Conservation (phyloP, 2,797 vertebrate genomes). For the Melanotaenia pygmaea region DNA sequence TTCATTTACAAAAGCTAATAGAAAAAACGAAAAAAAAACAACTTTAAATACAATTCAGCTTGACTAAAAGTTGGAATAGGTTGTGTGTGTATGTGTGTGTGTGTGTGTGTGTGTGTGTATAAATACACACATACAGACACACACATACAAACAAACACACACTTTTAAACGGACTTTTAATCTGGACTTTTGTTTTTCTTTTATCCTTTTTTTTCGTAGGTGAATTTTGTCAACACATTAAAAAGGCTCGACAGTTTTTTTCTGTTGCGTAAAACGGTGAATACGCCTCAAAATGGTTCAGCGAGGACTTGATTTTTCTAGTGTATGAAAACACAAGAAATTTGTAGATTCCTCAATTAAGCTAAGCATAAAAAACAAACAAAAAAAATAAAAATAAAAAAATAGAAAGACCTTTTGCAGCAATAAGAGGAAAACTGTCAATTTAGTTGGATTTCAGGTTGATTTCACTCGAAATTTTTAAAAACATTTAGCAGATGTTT, state of each 20-base stretch:
- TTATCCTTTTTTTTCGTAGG: slow-evolving; percentile 11
- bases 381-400: neutral
- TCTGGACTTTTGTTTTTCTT: neutral
- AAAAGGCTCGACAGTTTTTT: neutral
- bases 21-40: neutral
- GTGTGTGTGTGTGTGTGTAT: slow-evolving; percentile 9
- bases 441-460: slow-evolving; percentile 9
- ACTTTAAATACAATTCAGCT: slow-evolving; percentile 41
- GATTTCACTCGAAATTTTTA: slow-evolving; percentile 20
- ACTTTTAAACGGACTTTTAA: slow-evolving; percentile 32
- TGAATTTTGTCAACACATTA: slow-evolving; percentile 18
- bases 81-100: slow-evolving; percentile 6
- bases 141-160: neutral
- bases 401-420: slow-evolving; percentile 1
- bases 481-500: neutral
- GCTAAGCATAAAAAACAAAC: neutral
- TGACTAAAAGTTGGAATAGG: slow-evolving; percentile 12
- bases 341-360: slow-evolving; percentile 19
- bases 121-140: neutral
- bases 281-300: slow-evolving; percentile 10
- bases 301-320: neutral
- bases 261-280: slow-evolving; percentile 19
- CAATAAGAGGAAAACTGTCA: slow-evolving; percentile 10
- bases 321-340: slow-evolving; percentile 17
- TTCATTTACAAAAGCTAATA: neutral